phyloP scores from a whole-genome alignment of 2,888 invertebrate species.

The Tenthredo distinguenda region DNA sequence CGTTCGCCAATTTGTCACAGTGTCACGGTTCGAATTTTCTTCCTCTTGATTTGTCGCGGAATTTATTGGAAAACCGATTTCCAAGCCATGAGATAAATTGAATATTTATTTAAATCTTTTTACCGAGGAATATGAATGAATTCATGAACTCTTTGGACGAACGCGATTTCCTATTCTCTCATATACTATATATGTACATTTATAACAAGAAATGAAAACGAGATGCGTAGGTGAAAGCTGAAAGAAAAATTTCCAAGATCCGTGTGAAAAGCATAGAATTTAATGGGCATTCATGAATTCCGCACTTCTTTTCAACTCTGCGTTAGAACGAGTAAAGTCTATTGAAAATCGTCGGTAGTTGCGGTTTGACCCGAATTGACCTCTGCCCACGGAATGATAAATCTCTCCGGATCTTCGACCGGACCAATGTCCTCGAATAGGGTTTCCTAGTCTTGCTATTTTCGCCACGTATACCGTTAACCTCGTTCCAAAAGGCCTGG shows the following conservation, averaged over 20 bases:
- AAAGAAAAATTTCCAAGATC: not conserved
- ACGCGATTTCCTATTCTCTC: too few species aligned
- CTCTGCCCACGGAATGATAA: not conserved
- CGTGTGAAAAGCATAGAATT: not conserved
- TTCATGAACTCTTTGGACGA: too few species aligned
- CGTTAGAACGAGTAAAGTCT: not conserved
- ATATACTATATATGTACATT: too few species aligned
- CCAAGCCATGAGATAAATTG: not conserved
- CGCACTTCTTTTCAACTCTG: not conserved
- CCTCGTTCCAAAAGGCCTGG: constrained; percentile 27
- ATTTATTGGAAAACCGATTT: too few species aligned
- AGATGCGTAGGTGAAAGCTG: not conserved
- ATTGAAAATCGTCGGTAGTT: not conserved
- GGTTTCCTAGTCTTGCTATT: constrained; percentile 38
- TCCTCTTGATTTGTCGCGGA: not conserved
- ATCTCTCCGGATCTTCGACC: not conserved
- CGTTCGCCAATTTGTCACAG: constrained; percentile 2
- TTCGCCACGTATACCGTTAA: constrained; percentile 45
- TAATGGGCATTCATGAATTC: not conserved
- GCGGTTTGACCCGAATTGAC: constrained; percentile 2
- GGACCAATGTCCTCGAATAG: constrained; percentile 11
- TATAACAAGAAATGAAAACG: not conserved
- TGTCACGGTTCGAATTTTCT: not conserved
- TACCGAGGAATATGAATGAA: not conserved
- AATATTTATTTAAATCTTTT: not conserved